Base-by-base conservation (phyloP, 2,888 invertebrate species). In the Pycnomerus fuliginosus region DNA sequence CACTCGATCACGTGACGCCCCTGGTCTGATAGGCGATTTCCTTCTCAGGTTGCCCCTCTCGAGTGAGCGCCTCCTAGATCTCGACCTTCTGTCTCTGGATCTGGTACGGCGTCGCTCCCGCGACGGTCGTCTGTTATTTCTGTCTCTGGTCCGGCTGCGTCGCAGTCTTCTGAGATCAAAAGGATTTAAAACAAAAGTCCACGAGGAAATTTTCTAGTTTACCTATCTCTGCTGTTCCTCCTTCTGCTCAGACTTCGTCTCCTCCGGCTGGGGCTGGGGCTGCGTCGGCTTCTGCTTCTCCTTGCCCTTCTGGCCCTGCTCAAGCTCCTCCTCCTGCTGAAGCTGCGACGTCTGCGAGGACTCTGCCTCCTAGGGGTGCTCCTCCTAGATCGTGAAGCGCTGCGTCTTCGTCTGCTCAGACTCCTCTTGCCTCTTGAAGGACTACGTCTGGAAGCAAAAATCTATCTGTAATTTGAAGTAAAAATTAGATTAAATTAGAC, bases 251-350 rank as follows among this genome's bases (percentile, higher is more conserved):
- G 50, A 12, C 63, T 59, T 8, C 54, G 49, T 25, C 62, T 39
- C 27, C 64, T 55, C 33, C 64, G 50, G 39, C 77, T 76, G 24
- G 76, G 50, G 39, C 77, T 76, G 24, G 76, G 76, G 34, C 76
- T 63, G 54, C 72, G 66, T 54, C 72, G 71, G 29, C 70, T 47
- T 13, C 56, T 55, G 41, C 69, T 60, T 31, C 59, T 49, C 39
- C 68, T 48, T 28, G 60, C 71, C 65, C 28, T 62, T 7, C 74
- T 71, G 30, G 64, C 64, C 50, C 78, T 76, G 1, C 72, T 74
- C 71, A 65, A 55, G 23, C 69, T 56, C 24, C 66, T 56, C 17
- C 63, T 56, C 29, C 67, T 56, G 31, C 66, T 61, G n/a, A 61
- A 58, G 39, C 61, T 61, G 29, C 69, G 57, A 10, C 67, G 55